Percentiles rank a stretch among this genome's conserved stretches.
These are phyloP conservation scores for Chamaetylas fuelleborni DNA, from an alignment of 2,113 vertebrate genomes.

Conservation along the genomic window DNA sequence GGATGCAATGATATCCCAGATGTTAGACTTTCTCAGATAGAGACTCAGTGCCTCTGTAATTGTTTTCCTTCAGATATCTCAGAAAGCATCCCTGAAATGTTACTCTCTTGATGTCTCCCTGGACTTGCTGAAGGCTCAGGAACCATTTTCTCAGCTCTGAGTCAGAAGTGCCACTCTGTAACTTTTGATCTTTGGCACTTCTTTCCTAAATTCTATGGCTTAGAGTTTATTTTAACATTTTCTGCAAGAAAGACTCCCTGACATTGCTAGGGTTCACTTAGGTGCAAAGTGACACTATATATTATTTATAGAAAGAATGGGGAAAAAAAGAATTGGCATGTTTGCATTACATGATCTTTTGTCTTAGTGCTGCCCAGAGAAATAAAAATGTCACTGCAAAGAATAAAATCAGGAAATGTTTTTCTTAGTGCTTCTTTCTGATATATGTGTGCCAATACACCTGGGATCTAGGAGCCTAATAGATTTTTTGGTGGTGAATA, in stretches of 20 bases:
- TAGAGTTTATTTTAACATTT: background rate
- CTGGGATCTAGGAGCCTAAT: background rate
- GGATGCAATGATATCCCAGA: background rate
- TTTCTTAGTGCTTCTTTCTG: background rate
- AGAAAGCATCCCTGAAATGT: background rate
- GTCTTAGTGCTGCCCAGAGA: background rate
- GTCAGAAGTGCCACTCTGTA: background rate
- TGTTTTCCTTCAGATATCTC: background rate
- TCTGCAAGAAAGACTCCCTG: background rate
- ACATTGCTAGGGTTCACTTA: background rate
- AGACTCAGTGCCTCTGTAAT: accelerated
- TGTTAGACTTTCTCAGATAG: background rate
- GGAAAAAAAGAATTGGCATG: background rate
- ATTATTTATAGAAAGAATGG: background rate
- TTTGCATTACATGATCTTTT: background rate
- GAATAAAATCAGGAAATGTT: background rate
- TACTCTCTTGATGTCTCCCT: background rate
- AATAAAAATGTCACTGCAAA: background rate
- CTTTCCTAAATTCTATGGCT: background rate
- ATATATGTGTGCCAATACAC: background rate
- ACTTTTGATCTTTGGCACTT: background rate
- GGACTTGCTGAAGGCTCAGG: background rate
- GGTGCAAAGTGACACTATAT: background rate
- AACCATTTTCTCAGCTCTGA: background rate
- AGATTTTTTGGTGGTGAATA: background rate